Evolutionary conservation across 1,140 invertebrate genomes (phyloP), one percentile per base, ranked within the genome.

Genomic region (Heliconius himera): DNA sequence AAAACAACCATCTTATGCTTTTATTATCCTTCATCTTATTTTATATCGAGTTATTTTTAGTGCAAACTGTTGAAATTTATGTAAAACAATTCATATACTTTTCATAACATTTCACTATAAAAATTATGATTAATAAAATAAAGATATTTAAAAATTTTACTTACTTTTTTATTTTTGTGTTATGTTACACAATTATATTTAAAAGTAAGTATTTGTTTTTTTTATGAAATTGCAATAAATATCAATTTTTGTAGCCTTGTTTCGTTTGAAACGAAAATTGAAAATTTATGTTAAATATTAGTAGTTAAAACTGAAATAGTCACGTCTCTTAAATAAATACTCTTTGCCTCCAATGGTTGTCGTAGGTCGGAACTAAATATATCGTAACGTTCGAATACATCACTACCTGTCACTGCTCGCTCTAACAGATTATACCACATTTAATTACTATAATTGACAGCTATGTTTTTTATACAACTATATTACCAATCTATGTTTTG

Each of bases 341-440:
- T 78, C 70, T 74, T 76, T 78, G 74, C 22, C 76, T 29, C 33
- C 38, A 41, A 71, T 70, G 73, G 70, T 85, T 87, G 84, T 85
- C 84, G 85, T 87, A 87, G 85, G 85, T 87, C 85, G 81, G 70
- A 70, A 66, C 82, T 84, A 83, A 81, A 84, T 84, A 85, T 84
- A 84, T 54, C 79, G 75, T 77, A 73, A 72, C 51, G 22, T 78
- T 78, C 60, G 74, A 77, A 87, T 74, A 74, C 71, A 70, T 76
- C 49, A 74, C 13, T 74, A 41, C 6, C 74, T 70, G 74, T 76
- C 74, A 46, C 60, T 33, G 74, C n/a, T 29, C 73, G 41, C 60
- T 66, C 11, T 66, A 26, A 66, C 60, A 66, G 22, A 66, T 66
- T 26, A 66, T 26, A 66, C 26, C 60, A 66, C 26, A 66, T 29